A percentile compares a stretch with the other conserved stretches of the same genome.
Conservation (phyloP, 2,888 invertebrate genomes). For the Druceiella hillmani region DNA sequence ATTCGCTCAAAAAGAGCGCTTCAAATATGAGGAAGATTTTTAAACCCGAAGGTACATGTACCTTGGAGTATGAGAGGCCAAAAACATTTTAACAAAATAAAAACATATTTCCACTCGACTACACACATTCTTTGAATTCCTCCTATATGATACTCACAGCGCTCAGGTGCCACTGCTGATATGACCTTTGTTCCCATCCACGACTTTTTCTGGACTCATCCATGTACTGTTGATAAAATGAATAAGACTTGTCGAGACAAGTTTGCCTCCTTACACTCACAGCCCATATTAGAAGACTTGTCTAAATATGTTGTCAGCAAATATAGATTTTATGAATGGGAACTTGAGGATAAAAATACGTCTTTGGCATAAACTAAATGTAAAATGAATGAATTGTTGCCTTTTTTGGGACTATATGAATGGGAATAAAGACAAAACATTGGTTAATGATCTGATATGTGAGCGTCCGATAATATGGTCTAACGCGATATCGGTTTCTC, state of each 20-base stretch:
- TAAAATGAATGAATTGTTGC: conserved; percentile 59
- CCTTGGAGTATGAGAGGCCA: conserved; percentile 54
- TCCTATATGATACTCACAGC: conserved; percentile 99
- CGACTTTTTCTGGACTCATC: conserved; percentile 99
- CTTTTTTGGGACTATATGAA: too few relatives aligned
- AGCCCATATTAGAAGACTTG: conserved; percentile 85
- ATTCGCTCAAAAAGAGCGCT: conserved; percentile 39
- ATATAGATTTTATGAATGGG: conserved; percentile 57
- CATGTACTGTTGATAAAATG: conserved; percentile 79
- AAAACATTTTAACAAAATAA: conserved; percentile 84
- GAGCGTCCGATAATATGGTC: too few relatives aligned
- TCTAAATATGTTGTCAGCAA: conserved; percentile 65
- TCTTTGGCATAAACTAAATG: conserved; percentile 52
- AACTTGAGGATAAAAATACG: conserved; percentile 44
- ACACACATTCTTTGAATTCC: conserved; percentile 97
- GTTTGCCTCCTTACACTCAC: conserved; percentile 91
- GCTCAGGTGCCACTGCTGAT: conserved; percentile 74
- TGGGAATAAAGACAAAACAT: too few relatives aligned
- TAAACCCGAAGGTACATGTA: conserved; percentile 35
- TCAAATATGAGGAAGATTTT: conserved; percentile 25
- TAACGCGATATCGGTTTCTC: too few relatives aligned
- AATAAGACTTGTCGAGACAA: conserved; percentile 97
- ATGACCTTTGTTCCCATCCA: conserved; percentile 96
- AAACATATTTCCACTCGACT: conserved; percentile 99
- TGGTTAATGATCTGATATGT: too few relatives aligned